Conservation (phyloP, 2,113 vertebrate genomes). For the Mormyrus iriodes region DNA sequence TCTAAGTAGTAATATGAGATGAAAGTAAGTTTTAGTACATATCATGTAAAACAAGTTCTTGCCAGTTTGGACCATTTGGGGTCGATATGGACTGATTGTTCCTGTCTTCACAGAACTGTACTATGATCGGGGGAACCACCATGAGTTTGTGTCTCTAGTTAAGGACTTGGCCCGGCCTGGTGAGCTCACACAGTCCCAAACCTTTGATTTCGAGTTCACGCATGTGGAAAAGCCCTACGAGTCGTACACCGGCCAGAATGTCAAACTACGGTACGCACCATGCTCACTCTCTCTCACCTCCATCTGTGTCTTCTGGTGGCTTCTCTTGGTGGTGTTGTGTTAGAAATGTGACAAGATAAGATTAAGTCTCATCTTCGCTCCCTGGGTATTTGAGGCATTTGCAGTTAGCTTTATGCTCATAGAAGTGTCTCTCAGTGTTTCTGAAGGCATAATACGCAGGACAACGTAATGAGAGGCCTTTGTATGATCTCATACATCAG, state of each 20-base stretch:
- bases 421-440: not conserved
- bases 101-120: conserved; percentile 74
- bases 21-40: too few species aligned
- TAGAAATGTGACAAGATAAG: not conserved
- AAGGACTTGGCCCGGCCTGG: conserved; percentile 93
- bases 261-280: conserved; percentile 79
- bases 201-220: conserved; percentile 96
- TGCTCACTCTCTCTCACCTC: not conserved
- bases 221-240: conserved; percentile 97
- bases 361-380: not conserved
- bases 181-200: conserved; percentile 89
- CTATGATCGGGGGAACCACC: conserved; percentile 95
- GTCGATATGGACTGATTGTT: not conserved
- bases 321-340: not conserved
- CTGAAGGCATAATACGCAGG: not conserved
- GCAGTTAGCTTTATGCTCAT: not conserved
- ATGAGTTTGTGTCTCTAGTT: conserved; percentile 95
- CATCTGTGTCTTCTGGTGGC: not conserved
- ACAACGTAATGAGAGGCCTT: not conserved
- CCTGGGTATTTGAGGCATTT: not conserved
- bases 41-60: too few species aligned
- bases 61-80: not conserved
- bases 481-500: not conserved
- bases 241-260: conserved; percentile 95
- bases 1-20: too few species aligned